A percentile compares a stretch with the other conserved stretches of the same genome.
Conservation (phyloP, 2,113 vertebrate genomes). For the Loxodonta africana region DNA sequence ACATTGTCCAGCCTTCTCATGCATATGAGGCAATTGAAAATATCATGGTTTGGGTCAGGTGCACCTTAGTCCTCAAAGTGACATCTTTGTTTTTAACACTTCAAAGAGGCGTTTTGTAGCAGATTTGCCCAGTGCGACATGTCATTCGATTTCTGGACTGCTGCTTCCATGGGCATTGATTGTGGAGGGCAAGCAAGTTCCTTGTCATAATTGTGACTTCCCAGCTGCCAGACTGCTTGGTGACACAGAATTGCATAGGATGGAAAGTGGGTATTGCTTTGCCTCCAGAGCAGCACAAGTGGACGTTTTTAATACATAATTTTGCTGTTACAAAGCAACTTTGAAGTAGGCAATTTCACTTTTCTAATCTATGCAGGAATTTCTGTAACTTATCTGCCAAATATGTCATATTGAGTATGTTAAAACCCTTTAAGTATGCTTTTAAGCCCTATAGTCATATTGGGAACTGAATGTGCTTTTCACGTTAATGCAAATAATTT, state of each 20-base stretch:
- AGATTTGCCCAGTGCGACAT: too few species aligned
- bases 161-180: too few species aligned
- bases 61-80: too few species aligned
- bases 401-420: not conserved
- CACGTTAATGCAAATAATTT: not conserved
- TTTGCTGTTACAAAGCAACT: not conserved
- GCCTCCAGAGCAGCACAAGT: too few species aligned
- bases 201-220: not conserved
- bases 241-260: not conserved
- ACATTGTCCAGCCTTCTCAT: too few species aligned
- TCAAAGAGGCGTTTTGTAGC: too few species aligned
- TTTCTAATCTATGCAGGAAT: not conserved
- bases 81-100: too few species aligned
- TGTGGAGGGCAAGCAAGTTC: not conserved
- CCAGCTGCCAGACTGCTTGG: not conserved
- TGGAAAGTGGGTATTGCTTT: not conserved
- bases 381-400: not conserved
- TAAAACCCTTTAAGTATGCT: not conserved
- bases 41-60: too few species aligned
- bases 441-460: not conserved
- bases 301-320: rapidly evolving
- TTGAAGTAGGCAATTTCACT: not conserved
- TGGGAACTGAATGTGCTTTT: not conserved
- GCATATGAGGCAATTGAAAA: too few species aligned
- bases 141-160: too few species aligned